A percentile compares a stretch with the other conserved stretches of the same genome.
Evolutionary conservation across 2,797 vertebrate species (phyloP).

Genomic region (Cyclopterus lumpus): DNA sequence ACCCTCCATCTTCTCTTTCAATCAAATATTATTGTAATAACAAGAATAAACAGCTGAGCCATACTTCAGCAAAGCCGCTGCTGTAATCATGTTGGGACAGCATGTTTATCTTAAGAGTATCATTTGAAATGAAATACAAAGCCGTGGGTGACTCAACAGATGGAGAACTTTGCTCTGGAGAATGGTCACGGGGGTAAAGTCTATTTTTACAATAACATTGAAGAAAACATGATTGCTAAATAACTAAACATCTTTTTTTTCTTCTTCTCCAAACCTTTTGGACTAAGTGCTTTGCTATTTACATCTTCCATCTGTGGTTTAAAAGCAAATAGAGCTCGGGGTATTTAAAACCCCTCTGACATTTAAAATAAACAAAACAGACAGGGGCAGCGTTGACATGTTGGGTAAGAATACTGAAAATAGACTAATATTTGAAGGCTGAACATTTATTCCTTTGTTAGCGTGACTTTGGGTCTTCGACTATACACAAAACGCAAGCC

Average conservation of each 20-base stretch:
- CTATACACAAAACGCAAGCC: conserved; percentile 49
- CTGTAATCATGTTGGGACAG: conserved; percentile 17
- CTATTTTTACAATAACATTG: conserved; percentile 21
- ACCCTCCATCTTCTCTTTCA: no score
- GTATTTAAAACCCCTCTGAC: conserved; percentile 35
- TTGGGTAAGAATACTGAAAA: conserved; percentile 55
- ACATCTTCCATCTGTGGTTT: conserved; percentile 41
- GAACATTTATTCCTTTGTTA: conserved; percentile 61
- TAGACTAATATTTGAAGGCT: conserved; percentile 59
- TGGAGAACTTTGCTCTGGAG: conserved; percentile 17
- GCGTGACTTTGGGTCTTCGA: conserved; percentile 49
- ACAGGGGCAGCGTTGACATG: conserved; percentile 52
- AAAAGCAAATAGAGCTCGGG: conserved; percentile 39
- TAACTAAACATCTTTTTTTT: conserved; percentile 13
- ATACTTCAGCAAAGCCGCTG: neutral
- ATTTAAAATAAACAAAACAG: conserved; percentile 47
- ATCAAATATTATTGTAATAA: conserved; percentile 7
- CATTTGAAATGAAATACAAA: conserved; percentile 24
- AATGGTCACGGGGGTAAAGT: conserved; percentile 31
- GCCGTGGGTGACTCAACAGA: conserved; percentile 14
- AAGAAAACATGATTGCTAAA: neutral
- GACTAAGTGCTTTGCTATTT: conserved; percentile 34
- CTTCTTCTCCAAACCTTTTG: neutral
- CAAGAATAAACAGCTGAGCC: conserved; percentile 8
- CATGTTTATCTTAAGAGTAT: conserved; percentile 2